These are phyloP conservation scores for Acromyrmex echinatior DNA, from an alignment of 1,140 invertebrate genomes.

Conservation along the genomic window DNA sequence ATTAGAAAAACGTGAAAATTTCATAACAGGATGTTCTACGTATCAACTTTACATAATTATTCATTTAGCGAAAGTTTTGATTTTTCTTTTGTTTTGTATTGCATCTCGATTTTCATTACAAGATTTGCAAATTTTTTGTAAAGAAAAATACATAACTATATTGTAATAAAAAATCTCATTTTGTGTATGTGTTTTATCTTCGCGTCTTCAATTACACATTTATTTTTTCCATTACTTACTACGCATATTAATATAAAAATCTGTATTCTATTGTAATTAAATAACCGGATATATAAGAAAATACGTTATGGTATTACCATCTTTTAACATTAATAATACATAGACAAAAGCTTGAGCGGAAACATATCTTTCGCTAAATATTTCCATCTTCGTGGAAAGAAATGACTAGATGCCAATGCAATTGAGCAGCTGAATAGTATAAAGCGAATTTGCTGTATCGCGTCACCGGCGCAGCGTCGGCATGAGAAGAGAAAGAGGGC, in stretches of 20 bases:
- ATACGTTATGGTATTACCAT: not conserved
- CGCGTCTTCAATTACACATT: no score
- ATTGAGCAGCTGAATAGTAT: not conserved
- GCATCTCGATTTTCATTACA: not conserved
- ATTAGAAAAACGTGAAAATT: slow-evolving; percentile 9
- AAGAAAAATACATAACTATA: not conserved
- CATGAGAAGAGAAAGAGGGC: slow-evolving; percentile 47
- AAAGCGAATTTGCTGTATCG: slow-evolving; percentile 11
- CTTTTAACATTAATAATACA: not conserved
- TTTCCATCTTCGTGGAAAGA: not conserved
- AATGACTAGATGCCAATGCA: not conserved
- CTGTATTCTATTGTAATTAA: not conserved
- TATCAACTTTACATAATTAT: not conserved
- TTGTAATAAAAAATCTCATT: not conserved
- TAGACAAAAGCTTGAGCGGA: not conserved
- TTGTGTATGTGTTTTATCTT: not conserved
- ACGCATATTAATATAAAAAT: no score
- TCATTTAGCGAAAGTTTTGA: not conserved
- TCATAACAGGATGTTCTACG: not conserved
- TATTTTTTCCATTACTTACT: not conserved
- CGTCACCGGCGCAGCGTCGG: not conserved
- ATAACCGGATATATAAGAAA: not conserved
- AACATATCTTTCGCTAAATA: not conserved
- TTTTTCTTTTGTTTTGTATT: not conserved
- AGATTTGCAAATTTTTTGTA: not conserved